Evolutionary conservation across 2,797 vertebrate species (phyloP).

Genomic region (Tragelaphus eurycerus): DNA sequence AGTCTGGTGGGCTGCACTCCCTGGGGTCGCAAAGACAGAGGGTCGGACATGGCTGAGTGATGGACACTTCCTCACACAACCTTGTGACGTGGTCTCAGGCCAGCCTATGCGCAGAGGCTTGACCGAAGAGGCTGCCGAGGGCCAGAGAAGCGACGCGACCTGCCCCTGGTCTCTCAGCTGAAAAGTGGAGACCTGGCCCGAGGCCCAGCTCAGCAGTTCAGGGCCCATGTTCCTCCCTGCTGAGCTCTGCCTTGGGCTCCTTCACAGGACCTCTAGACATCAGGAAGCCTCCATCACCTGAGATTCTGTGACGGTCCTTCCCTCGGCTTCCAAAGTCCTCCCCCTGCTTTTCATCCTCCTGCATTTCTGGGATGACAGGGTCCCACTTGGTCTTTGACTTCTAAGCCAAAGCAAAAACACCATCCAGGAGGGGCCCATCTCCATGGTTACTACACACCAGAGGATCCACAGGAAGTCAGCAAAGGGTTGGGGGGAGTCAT

Average conservation of each 20-base stretch:
- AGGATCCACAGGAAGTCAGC: constrained; percentile 1
- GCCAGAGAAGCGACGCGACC: not conserved
- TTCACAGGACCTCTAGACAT: not conserved
- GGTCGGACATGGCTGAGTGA: rapidly evolving
- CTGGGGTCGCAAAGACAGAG: not conserved
- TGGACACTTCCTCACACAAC: rapidly evolving
- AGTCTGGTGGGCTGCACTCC: rapidly evolving
- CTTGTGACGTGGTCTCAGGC: too few relatives aligned
- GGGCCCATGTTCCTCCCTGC: rapidly evolving
- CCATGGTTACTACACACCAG: constrained; percentile 51
- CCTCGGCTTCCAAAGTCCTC: not conserved
- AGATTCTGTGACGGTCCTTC: not conserved
- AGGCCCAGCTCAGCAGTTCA: not conserved
- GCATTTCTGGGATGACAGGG: not conserved
- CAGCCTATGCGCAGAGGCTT: rapidly evolving
- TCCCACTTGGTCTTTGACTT: constrained; percentile 36
- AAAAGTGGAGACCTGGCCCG: not conserved
- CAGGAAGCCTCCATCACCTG: not conserved
- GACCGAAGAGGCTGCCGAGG: not conserved
- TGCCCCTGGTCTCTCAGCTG: not conserved
- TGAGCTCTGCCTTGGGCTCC: rapidly evolving
- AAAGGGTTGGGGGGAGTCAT: not conserved
- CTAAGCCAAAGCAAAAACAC: constrained; percentile 18
- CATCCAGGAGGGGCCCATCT: constrained; percentile 28
- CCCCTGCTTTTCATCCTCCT: not conserved